Base-by-base conservation (phyloP, 1,140 invertebrate species). In the Papilio xuthus region DNA sequence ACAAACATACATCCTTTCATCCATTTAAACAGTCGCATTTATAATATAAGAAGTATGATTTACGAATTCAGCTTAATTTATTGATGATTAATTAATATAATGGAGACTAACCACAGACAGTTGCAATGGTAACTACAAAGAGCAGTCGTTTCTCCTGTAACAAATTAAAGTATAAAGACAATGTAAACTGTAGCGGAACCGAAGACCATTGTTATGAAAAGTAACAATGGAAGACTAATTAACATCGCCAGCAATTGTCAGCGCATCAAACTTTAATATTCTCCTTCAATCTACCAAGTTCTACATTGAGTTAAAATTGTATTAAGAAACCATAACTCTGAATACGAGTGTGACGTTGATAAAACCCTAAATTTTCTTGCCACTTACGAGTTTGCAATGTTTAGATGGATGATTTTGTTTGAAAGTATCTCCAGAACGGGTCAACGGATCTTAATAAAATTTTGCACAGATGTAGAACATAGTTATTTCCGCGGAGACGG, bases 221-320 rank as follows among this genome's bases (percentile, higher is more conserved):
- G 23, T 67, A 67, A 67, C 60, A 67, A 67, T 28, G 60, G 60
- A 67, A 67, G 60, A 67, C 60, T 67, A 67, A 67, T 67, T 67
- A 67, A 67, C 60, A 28, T 67, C 60, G 26, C 26, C 60, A 28
- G 13, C 23, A 67, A 63, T 63, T 63, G 60, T 67, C 26, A 67
- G 12, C 12, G 60, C 23, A 28, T 67, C 32, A 67, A 67, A 67
- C 10, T 67, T 67, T 67, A 28, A 32, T 67, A 67, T 67, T 67
- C 60, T 32, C 60, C 26, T 67, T 67, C 26, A 26, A 67, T 63
- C 23, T 63, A 63, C 60, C 12, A 63, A 63, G 56, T 28, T 67
- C 12, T 28, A 67, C 15, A 26, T 10, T 3, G 4, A 67, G 13
- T 13, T 32, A 18, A 12, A 26, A 32, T 32, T 32, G 32, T 32